Conservation (phyloP, 2,888 invertebrate species). For the Entomobrya multifasciata region DNA sequence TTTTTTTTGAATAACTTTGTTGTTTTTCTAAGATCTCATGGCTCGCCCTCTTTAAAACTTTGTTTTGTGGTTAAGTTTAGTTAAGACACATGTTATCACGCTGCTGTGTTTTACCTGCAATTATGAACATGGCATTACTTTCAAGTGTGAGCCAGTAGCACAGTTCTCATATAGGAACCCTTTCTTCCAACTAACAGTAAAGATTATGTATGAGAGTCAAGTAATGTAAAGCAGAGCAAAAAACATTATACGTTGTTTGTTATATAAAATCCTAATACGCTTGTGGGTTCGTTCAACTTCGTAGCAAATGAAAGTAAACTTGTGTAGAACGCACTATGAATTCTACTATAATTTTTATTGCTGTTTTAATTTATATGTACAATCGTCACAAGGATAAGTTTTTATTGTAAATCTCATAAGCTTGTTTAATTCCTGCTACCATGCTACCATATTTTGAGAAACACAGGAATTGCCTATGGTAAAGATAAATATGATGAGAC, state of each 20-base stretch:
- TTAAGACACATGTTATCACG: background rate
- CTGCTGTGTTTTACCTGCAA: too few species aligned
- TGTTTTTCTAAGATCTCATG: conserved; percentile 2
- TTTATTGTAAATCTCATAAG: background rate
- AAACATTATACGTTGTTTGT: background rate
- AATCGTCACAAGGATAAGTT: conserved; percentile 8
- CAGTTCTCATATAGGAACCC: background rate
- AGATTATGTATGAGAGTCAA: background rate
- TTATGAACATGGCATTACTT: background rate
- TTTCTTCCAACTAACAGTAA: background rate
- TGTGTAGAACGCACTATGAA: conserved; percentile 34
- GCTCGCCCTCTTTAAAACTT: background rate
- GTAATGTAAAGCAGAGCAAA: background rate
- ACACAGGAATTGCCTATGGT: too few species aligned
- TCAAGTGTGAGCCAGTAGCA: background rate
- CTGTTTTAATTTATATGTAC: background rate
- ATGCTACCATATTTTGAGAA: too few species aligned
- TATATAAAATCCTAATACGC: background rate
- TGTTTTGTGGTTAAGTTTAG: conserved; percentile 1
- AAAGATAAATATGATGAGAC: background rate
- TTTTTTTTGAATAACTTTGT: too few species aligned
- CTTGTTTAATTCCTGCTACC: background rate
- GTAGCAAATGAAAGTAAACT: conserved; percentile 66
- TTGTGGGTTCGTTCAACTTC: conserved; percentile 74
- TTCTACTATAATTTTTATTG: conserved; percentile 6